Percentiles rank a stretch among this genome's conserved stretches.
phyloP scores from a whole-genome alignment of 2,888 invertebrate genomes.

The Drosophila suboccidentalis region DNA sequence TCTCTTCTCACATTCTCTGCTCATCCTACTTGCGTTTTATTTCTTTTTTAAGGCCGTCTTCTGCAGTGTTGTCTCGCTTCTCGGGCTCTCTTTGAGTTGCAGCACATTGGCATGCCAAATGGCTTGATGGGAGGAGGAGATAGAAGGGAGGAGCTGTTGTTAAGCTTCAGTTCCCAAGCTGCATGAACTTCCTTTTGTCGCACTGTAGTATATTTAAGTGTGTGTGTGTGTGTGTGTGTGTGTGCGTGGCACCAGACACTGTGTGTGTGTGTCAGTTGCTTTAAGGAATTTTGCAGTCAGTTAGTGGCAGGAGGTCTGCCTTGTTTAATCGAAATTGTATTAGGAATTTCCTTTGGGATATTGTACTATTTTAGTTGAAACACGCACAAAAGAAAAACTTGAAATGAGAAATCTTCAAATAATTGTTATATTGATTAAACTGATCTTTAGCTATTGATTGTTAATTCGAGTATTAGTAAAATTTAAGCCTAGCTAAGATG shows the following conservation, averaged over 20 bases:
- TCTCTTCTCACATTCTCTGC: conserved; percentile 44
- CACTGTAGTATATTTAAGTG: conserved; percentile 39
- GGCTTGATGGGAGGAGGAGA: conserved; percentile 14
- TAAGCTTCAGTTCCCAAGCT: conserved; percentile 42
- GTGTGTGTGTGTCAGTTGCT: conserved; percentile 56
- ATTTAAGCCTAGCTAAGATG: no score
- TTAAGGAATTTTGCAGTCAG: conserved; percentile 39
- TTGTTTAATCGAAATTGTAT: conserved; percentile 49
- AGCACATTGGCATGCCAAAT: conserved; percentile 39
- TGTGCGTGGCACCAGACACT: conserved; percentile 50
- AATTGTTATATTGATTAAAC: neutral
- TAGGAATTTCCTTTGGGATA: conserved; percentile 28
- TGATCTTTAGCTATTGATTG: neutral
- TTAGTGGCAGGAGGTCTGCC: conserved; percentile 13
- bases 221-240: conserved; percentile 37
- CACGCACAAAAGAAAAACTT: conserved; percentile 15
- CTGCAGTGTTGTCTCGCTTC: conserved; percentile 42
- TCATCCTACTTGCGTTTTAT: conserved; percentile 27
- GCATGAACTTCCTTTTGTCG: conserved; percentile 69
- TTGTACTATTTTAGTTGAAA: conserved; percentile 3
- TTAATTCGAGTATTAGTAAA: no score
- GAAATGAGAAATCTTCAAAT: conserved; percentile 32
- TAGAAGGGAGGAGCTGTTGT: conserved; percentile 22
- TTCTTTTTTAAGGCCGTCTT: conserved; percentile 39
- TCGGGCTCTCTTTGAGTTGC: conserved; percentile 27